Conservation (phyloP, 2,113 vertebrate genomes). For the Lophius piscatorius region DNA sequence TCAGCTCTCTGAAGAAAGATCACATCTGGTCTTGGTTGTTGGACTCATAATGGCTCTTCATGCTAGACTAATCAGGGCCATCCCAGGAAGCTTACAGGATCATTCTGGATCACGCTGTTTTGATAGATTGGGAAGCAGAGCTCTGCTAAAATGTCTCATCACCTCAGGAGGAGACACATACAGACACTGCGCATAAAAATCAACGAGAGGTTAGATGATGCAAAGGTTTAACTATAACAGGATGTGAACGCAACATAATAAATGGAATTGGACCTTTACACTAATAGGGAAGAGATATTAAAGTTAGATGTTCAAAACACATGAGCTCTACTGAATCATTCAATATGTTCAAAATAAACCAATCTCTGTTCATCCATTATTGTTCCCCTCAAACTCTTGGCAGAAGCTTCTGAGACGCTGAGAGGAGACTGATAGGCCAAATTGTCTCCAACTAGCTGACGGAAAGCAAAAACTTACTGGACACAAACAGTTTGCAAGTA, state of each 20-base stretch:
- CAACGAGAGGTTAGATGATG: too few species aligned
- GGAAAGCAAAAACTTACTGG: too few species aligned
- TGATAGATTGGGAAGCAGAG: slow-evolving; percentile 61
- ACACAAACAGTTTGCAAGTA: too few species aligned
- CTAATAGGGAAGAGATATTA: too few species aligned
- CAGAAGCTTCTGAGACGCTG: neutral
- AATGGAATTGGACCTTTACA: too few species aligned
- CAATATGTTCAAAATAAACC: neutral
- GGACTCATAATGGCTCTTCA: slow-evolving; percentile 64
- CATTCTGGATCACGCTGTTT: slow-evolving; percentile 59
- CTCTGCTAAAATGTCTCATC: slow-evolving; percentile 56
- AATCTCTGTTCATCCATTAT: too few species aligned
- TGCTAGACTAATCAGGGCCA: slow-evolving; percentile 65
- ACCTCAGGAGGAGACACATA: slow-evolving; percentile 8
- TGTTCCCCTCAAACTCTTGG: neutral
- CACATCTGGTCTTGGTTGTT: slow-evolving; percentile 69
- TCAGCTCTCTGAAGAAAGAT: slow-evolving; percentile 34
- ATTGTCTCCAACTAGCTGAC: neutral
- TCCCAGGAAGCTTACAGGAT: slow-evolving; percentile 54
- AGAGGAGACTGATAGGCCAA: neutral
- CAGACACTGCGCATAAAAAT: too few species aligned
- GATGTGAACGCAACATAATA: neutral
- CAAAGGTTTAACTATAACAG: neutral
- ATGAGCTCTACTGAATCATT: too few species aligned
- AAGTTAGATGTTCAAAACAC: accelerated